Percentiles rank a stretch among this genome's conserved stretches.
Conservation (phyloP, 2,113 vertebrate species). For the Nothocercus nigrocapillus region DNA sequence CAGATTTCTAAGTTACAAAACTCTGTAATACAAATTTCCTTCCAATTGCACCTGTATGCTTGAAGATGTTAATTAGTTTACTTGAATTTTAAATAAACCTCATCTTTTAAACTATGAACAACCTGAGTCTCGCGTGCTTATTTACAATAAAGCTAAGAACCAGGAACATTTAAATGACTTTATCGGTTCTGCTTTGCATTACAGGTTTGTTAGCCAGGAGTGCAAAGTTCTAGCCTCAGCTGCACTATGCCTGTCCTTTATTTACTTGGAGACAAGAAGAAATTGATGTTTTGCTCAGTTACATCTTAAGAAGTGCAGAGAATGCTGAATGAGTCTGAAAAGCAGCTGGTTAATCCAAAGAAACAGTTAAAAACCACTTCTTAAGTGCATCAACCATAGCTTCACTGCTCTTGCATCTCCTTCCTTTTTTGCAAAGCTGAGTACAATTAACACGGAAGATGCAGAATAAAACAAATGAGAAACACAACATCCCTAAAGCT, state of each 20-base stretch:
- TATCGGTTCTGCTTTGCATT: not conserved
- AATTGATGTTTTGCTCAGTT: not conserved
- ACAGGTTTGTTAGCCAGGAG: not conserved
- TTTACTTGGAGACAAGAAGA: not conserved
- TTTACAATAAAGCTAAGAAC: constrained; percentile 3
- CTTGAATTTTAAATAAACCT: not conserved
- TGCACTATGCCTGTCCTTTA: not conserved
- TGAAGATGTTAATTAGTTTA: not conserved
- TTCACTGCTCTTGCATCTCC: not conserved
- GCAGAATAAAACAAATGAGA: not conserved
- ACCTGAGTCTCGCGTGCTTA: not conserved
- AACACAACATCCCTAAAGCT: not conserved
- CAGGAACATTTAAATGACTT: not conserved
- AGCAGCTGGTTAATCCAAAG: not conserved
- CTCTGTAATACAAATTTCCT: not conserved
- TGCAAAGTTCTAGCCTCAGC: not conserved
- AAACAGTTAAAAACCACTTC: not conserved
- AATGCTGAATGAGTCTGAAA: not conserved
- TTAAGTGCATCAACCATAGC: not conserved
- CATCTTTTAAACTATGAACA: not conserved
- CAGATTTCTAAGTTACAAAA: not conserved
- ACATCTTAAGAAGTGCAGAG: not conserved
- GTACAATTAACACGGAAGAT: not conserved
- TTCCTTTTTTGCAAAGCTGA: not conserved
- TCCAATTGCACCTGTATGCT: not conserved